Percentiles rank a stretch among this genome's conserved stretches.
Evolutionary conservation across 2,113 vertebrate species (phyloP).

Genomic region (Grammomys dolichurus): DNA sequence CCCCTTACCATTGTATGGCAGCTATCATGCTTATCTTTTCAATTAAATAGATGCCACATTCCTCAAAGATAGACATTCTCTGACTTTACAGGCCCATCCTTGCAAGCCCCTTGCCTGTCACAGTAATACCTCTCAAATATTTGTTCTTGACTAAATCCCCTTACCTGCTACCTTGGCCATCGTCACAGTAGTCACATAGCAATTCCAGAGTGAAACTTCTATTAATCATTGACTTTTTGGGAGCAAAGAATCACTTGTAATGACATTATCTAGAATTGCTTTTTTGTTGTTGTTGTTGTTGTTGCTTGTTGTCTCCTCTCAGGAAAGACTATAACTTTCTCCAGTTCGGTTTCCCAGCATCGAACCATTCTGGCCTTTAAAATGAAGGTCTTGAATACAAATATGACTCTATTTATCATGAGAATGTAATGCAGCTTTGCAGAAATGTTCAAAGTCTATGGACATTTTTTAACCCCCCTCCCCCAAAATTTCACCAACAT

Average conservation of each 20-base stretch:
- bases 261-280: constrained; percentile 20
- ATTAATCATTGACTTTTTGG: constrained; percentile 70
- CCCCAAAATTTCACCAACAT: not conserved
- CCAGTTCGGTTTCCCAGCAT: not conserved
- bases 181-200: constrained; percentile 38
- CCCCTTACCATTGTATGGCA: constrained; percentile 34
- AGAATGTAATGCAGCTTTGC: not conserved
- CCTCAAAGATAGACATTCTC: constrained; percentile 61
- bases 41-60: constrained; percentile 68
- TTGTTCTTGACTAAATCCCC: constrained; percentile 58
- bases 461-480: not conserved
- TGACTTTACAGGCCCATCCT: constrained; percentile 17
- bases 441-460: constrained; percentile 13
- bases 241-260: constrained; percentile 19
- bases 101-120: constrained; percentile 11
- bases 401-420: not conserved
- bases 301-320: not conserved
- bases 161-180: not conserved
- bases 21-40: constrained; percentile 73
- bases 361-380: not conserved
- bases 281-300: not conserved
- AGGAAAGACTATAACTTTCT: not conserved
- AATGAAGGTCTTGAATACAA: constrained; percentile 20
- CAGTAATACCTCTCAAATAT: constrained; percentile 60
- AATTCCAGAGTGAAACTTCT: constrained; percentile 16